Evolutionary conservation across 2,113 vertebrate species (phyloP), one percentile per base, ranked within the genome.

Genomic region (Panurus biarmicus): DNA sequence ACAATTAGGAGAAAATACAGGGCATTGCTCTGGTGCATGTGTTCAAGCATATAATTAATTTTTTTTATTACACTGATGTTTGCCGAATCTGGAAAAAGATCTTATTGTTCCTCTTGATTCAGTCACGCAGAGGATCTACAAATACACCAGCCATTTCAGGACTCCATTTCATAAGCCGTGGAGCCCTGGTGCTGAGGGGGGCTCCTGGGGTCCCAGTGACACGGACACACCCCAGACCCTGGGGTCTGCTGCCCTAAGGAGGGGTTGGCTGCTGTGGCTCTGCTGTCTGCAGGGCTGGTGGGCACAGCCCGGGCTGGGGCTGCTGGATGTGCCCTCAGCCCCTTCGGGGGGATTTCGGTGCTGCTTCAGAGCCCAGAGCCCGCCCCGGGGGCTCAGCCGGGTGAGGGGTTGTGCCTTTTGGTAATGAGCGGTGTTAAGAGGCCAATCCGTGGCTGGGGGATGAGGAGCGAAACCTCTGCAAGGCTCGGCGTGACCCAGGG

Each of bases 1-100:
- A 97, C 97, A 97, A 97, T 98, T 96, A 97, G 94, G 96, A 97
- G 96, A 96, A 97, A 97, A 97, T 97, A 95, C 84, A 97, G 96
- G 97, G 96, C 96, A 97, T 87, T 89, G 92, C 93, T 81, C 93
- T 93, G 96, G 95, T 95, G 96, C 96, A 86, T 93, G 95, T 97
- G 96, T 95, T 95, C 95, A 97, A 97, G 97, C 93, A 94, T 97
- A 92, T 96, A 97, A 97, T 97, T 97, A 96, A 96, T 96, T 96
- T 97, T 95, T 97, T 93, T 97, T 96, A 95, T 97, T 95, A 94
- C 91, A 96, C 97, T 74, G 48, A 92, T 96, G 95, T 95, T 97
- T 97, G 92, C 86, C 74, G 87, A 94, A 93, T 96, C 96, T 96
- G 87, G 95, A 94, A 95, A 97, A 97, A 92, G 96, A 97, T 97